Conservation (phyloP, 2,888 invertebrate species). For the Stenchaetothrips biformis region DNA sequence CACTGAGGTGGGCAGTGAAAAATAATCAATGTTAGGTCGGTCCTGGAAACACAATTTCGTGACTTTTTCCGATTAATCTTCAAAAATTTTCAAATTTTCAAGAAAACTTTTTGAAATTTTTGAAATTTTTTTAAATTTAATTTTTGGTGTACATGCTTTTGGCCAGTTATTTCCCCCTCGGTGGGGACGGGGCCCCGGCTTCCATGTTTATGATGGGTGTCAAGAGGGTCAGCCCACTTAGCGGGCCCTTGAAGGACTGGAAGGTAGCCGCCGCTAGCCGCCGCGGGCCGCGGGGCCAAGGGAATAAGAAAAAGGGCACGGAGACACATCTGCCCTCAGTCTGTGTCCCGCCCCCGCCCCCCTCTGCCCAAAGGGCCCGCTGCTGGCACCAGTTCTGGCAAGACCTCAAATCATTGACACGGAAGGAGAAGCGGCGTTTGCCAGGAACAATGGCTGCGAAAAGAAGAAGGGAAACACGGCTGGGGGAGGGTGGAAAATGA, state of each 20-base stretch:
- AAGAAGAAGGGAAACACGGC: background rate
- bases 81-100: too few relatives aligned
- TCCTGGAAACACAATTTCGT: too few relatives aligned
- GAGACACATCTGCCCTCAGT: background rate
- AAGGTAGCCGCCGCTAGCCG: background rate
- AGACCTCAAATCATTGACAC: conserved; percentile 24
- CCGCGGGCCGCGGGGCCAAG: background rate
- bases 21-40: too few relatives aligned
- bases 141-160: too few relatives aligned
- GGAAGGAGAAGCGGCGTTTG: conserved; percentile 20
- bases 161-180: too few relatives aligned
- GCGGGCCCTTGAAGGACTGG: background rate
- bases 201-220: too few relatives aligned
- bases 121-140: too few relatives aligned
- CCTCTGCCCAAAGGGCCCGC: background rate
- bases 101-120: too few relatives aligned
- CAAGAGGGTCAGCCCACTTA: too few relatives aligned
- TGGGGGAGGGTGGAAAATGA: background rate
- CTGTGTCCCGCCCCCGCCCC: background rate
- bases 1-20: too few relatives aligned
- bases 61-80: too few relatives aligned
- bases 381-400: conserved; percentile 18
- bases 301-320: background rate
- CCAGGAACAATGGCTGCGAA: conserved; percentile 14
- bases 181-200: too few relatives aligned